Evolutionary conservation across 1,140 invertebrate genomes (phyloP).

Genomic region (Caerostris extrusa): DNA sequence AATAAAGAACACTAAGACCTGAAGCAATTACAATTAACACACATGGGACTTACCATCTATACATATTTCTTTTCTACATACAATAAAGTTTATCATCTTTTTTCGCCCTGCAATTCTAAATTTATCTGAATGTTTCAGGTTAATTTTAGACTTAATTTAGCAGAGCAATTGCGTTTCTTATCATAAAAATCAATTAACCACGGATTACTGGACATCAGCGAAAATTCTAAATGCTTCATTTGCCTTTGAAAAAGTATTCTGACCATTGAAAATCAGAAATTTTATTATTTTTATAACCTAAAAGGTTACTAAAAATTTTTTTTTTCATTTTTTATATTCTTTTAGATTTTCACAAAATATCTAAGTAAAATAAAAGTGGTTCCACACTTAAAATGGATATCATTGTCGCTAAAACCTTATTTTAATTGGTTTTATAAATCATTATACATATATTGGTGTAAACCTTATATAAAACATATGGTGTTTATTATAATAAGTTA

Average conservation of each 20-base stretch:
- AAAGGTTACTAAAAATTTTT: no score
- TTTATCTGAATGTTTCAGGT: not conserved
- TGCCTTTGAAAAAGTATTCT: not conserved
- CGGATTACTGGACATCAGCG: not conserved
- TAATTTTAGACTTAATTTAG: conserved; percentile 15
- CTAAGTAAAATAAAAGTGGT: no score
- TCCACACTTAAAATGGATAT: no score
- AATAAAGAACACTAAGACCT: not conserved
- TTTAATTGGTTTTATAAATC: no score
- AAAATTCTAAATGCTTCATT: conserved; percentile 4
- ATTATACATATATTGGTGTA: no score
- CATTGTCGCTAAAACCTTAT: no score
- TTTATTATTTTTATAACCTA: no score
- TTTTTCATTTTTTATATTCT: no score
- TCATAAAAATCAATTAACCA: conserved; percentile 9
- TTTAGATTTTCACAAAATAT: no score
- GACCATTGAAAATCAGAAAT: no score
- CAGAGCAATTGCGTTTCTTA: not conserved
- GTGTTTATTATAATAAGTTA: no score
- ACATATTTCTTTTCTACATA: conserved; percentile 12
- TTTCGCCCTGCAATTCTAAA: not conserved
- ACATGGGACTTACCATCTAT: conserved; percentile 8
- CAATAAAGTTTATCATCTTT: not conserved
- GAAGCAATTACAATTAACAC: conserved; percentile 39
- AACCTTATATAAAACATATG: no score